Percentiles rank a stretch among this genome's conserved stretches.
Conservation (phyloP, 2,797 vertebrate species). For the Anabas testudineus region DNA sequence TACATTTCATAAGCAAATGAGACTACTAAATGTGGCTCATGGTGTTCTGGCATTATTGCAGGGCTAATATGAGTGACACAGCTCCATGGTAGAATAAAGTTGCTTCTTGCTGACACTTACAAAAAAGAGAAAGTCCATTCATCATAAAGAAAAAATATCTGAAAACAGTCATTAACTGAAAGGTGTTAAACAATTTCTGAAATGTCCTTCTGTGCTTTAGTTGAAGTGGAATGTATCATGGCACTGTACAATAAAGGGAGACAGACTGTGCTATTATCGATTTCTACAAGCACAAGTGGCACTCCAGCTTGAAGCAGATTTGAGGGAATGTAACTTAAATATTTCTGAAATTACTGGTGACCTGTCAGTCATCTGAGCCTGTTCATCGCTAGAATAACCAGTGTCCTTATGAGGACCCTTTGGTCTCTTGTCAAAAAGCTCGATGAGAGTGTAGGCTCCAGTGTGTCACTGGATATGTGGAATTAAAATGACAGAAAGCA, state of each 20-base stretch:
- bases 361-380: slow-evolving; percentile 65
- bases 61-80: slow-evolving; percentile 64
- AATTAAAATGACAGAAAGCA: slow-evolving; percentile 70
- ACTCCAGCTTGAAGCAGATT: slow-evolving; percentile 57
- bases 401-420: slow-evolving; percentile 72
- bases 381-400: slow-evolving; percentile 65
- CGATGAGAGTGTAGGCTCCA: slow-evolving; percentile 65
- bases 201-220: slow-evolving; percentile 79
- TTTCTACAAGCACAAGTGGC: slow-evolving; percentile 68
- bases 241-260: slow-evolving; percentile 83
- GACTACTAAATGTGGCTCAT: slow-evolving; percentile 58
- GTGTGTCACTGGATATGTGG: slow-evolving; percentile 54
- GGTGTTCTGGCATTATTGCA: slow-evolving; percentile 73
- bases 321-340: slow-evolving; percentile 48
- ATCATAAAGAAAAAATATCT: slow-evolving; percentile 27
- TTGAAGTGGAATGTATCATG: slow-evolving; percentile 82
- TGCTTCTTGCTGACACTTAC: slow-evolving; percentile 49
- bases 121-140: slow-evolving; percentile 26
- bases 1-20: slow-evolving; percentile 43
- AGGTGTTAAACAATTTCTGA: slow-evolving; percentile 50
- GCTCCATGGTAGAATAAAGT: slow-evolving; percentile 51
- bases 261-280: slow-evolving; percentile 73
- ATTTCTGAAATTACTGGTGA: slow-evolving; percentile 49
- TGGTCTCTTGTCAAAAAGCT: slow-evolving; percentile 76
- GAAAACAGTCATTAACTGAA: slow-evolving; percentile 42